These are phyloP conservation scores for Agrilus planipennis DNA, from an alignment of 1,140 invertebrate genomes.

Conservation along the genomic window DNA sequence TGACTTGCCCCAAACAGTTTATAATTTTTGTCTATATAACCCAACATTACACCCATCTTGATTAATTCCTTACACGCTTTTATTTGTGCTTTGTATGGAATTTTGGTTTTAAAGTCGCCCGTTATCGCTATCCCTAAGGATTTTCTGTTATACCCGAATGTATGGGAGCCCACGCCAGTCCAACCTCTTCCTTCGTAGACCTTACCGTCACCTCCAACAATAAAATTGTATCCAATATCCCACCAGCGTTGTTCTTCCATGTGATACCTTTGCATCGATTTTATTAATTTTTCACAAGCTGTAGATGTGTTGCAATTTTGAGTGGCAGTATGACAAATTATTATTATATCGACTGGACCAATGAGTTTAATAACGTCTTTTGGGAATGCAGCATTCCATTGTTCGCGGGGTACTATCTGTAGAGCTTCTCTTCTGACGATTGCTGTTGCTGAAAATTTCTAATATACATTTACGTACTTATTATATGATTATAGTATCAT, in stretches of 20 bases:
- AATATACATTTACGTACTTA: too few species aligned
- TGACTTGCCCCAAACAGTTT: too few species aligned
- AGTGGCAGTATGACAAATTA: slow-evolving; percentile 59
- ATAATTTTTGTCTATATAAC: too few species aligned
- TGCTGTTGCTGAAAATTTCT: too few species aligned
- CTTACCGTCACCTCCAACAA: slow-evolving; percentile 64
- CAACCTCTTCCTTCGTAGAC: slow-evolving; percentile 68
- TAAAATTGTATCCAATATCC: slow-evolving; percentile 55
- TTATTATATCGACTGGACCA: slow-evolving; percentile 45
- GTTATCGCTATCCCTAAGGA: slow-evolving; percentile 39
- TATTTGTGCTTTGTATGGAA: not conserved
- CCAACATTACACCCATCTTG: too few species aligned
- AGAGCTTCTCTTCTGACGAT: too few species aligned
- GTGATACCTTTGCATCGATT: slow-evolving; percentile 45
- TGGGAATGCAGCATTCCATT: slow-evolving; percentile 34
- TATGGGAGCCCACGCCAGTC: slow-evolving; percentile 59
- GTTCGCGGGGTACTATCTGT: slow-evolving; percentile 19
- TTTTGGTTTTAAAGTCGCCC: not conserved
- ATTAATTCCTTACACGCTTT: too few species aligned
- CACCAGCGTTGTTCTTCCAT: slow-evolving; percentile 40
- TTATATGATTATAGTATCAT: too few species aligned
- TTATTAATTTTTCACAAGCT: slow-evolving; percentile 37
- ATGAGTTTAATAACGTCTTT: slow-evolving; percentile 39
- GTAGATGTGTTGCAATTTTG: slow-evolving; percentile 38
- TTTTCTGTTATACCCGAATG: slow-evolving; percentile 45